Evolutionary conservation across 2,113 vertebrate genomes (phyloP), one percentile per base, ranked within the genome.

Genomic region (Brachionichthys hirsutus): DNA sequence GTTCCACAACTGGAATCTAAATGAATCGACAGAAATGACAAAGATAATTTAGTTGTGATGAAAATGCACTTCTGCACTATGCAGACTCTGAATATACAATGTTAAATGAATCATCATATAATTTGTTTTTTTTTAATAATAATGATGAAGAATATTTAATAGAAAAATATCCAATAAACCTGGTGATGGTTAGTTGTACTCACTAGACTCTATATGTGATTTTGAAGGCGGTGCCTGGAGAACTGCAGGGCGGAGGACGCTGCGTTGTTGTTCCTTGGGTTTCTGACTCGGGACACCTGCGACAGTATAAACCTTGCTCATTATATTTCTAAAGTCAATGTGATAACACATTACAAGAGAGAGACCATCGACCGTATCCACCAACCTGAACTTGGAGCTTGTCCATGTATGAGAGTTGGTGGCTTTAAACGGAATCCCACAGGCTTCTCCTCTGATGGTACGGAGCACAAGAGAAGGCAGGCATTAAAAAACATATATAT

Each of bases 371-470:
- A 18, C 19, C 44, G 12, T 8, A 34, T 61, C 53, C 53, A 83
- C 93, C 76, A 85, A 98, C 97, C 96, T 90, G 97, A 94, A 70
- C 97, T 99, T 14, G 97, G 97, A 4, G 97, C 97, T 81, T 98
- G 95, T 57, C 97, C 96, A 35, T 98, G 97, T 81, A 99, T 99
- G 48, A 99, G 92, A 17, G 93, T 99, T 0, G 97, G 97, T 0
- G 97, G 97, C 85, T 99, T 99, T 88, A 99, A 89, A 52, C 97
- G 92, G 88, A 99, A 99, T 42, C 95, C 95, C 24, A 94, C 90
- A 42, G 94, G 95, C 89, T 98, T 99, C 50, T 99, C 97, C 85
- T 99, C 97, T 99, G 75, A 30, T 54, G n/a, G 46, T 19, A 60
- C 1, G 3, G 83, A 87, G 70, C 18, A 86, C 17, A 89, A 75